Base-by-base conservation (phyloP, 1,140 invertebrate genomes). In the Battus philenor region DNA sequence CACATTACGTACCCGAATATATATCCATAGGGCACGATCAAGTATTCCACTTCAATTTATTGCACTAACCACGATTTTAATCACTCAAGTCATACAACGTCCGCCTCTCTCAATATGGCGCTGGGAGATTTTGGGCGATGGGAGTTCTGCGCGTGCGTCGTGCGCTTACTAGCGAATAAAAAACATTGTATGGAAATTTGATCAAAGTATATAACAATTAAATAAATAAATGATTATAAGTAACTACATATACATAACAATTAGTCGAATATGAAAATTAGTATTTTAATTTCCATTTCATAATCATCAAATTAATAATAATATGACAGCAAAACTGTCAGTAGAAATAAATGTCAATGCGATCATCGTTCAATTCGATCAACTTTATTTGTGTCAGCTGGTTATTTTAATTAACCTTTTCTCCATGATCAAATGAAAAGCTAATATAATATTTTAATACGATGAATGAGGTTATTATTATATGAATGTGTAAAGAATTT, bases 71-170 rank as follows among this genome's bases (percentile, higher is more conserved):
- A 84, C 80, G 74, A 78, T 75, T 69, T 68, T 81, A 78, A 71
- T 75, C 84, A 85, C 80, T 86, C 77, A 74, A 82, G 69, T 79
- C 82, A 82, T 83, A 80, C 81, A 84, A 84, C 81, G 80, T 85
- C 84, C 81, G 82, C 82, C 84, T 86, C 77, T 77, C 83, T 86
- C 84, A 86, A 86, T 86, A 86, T 86, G 82, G 84, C 84, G 84
- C 78, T 84, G 77, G 79, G 80, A 74, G 79, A 85, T 84, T 85
- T 85, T 82, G 74, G 79, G 74, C 72, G 79, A 83, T 75, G 77
- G 71, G 61, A 59, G 74, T 82, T 77, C 72, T 85, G 81, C 84
- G 84, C 84, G 82, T 86, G 82, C 84, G 82, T 84, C 78, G 73
- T 82, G 70, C 62, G 68, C 75, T 70, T 78, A 68, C 75, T 68